Conservation (phyloP, 2,113 vertebrate genomes). For the Paedocypris sp. region DNA sequence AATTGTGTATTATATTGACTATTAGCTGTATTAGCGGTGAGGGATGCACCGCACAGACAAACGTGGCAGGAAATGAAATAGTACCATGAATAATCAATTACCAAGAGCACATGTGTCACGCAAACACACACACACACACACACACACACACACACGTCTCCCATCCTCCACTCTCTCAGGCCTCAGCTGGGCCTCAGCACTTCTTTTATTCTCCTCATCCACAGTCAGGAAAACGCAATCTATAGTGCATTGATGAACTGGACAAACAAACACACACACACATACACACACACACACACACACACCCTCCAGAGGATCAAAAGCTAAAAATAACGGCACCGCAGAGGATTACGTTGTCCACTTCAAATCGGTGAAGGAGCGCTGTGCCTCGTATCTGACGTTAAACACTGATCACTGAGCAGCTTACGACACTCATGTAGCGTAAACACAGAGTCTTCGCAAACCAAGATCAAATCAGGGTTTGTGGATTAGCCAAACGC, state of each 20-base stretch:
- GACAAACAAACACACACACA: conserved; percentile 31
- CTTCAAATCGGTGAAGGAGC: too few species aligned
- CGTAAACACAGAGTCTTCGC: background rate
- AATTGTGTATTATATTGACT: background rate
- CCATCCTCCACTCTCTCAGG: background rate
- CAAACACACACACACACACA: conserved; percentile 32
- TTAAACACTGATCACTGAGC: background rate
- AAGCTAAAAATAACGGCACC: conserved; percentile 18
- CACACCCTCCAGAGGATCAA: background rate
- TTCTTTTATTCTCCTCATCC: background rate
- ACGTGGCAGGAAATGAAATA: conserved; percentile 13
- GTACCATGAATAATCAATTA: conserved; percentile 17
- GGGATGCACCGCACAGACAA: background rate
- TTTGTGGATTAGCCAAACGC: background rate
- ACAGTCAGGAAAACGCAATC: conserved; percentile 36
- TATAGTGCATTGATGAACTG: conserved; percentile 39
- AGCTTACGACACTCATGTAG: background rate
- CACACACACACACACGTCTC: conserved; percentile 3
- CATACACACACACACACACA: too few species aligned
- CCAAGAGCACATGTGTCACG: conserved; percentile 29
- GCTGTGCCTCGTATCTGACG: background rate
- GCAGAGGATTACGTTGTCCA: background rate
- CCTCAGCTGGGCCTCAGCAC: conserved; percentile 35
- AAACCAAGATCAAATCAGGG: background rate
- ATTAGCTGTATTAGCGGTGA: background rate